Base-by-base conservation (phyloP, 2,888 invertebrate genomes). In the Elysia crispata region DNA sequence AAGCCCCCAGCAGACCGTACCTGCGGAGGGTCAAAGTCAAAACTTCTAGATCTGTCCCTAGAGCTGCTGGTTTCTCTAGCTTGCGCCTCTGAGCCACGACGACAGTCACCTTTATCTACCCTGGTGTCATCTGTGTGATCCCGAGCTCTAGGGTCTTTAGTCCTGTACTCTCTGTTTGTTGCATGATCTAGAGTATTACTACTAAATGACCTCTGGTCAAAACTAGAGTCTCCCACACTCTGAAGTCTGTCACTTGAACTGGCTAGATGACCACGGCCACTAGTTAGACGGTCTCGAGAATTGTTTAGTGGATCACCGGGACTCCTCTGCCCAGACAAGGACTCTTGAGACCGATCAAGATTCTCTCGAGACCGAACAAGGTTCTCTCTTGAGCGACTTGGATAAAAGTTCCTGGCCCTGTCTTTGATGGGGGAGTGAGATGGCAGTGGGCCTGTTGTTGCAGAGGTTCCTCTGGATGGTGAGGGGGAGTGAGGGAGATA, bases 341-440 rank as follows among this genome's bases (percentile, higher is more conserved):
- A 62, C 28, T 80, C 80, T 25, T 67, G 76, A 0, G 76, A 80
- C 31, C 67, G 78, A 49, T 80, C 75, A n/a, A 82, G 60, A 23
- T 76, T 49, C 41, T 81, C 81, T 11, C 77, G 79, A 8, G 81
- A 83, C 33, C 74, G 69, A n/a, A 72, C 66, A 41, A 83, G 50
- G 62, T 83, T 83, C 23, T 83, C 83, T 33, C 79, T 66, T 0
- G 83, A 83, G 20, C 81, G 79, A 23, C 77, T 77, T 1, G 81
- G 83, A 41, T 81, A 77, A 60, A 79, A 83, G 20, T 81, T 81
- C 33, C 80, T 67, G 25, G 79, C 69, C n/a, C 83, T 74, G 76
- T 83, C 83, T 72, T 76, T 81, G 60, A 83, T 78, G 8, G 77
- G 78, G 28, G 80, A 81, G 13, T 78, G 50, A 41, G 81, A 80